These are phyloP conservation scores for Acleris cristana DNA, from an alignment of 2,888 invertebrate genomes.

Conservation along the genomic window DNA sequence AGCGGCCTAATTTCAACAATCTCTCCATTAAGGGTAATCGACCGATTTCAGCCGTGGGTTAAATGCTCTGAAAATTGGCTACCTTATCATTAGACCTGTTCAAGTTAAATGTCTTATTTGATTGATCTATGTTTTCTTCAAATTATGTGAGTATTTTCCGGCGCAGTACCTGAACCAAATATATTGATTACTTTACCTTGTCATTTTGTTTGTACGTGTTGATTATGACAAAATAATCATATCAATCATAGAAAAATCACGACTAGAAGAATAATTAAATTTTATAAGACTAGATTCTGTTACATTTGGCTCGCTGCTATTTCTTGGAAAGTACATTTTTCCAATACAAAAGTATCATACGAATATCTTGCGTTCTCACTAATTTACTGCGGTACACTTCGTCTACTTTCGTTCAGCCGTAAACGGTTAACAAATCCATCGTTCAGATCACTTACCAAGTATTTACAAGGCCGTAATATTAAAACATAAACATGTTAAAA, in stretches of 20 bases:
- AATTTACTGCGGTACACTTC: too few species aligned
- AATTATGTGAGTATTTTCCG: conserved; percentile 9
- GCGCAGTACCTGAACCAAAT: conserved; percentile 2
- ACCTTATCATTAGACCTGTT: conserved; percentile 17
- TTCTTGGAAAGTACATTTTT: too few species aligned
- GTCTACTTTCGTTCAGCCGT: too few species aligned
- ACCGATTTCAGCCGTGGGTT: conserved; percentile 30
- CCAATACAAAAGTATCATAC: too few species aligned
- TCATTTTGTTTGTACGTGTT: neutral
- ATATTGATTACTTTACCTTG: conserved; percentile 4
- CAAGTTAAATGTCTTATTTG: conserved; percentile 28
- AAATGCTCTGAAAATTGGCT: conserved; percentile 29
- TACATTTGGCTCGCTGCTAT: too few species aligned
- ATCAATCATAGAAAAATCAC: neutral
- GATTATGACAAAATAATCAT: neutral
- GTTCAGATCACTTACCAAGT: too few species aligned
- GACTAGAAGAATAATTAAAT: too few species aligned
- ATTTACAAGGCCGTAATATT: too few species aligned
- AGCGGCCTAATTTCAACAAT: conserved; percentile 36
- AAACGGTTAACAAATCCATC: too few species aligned
- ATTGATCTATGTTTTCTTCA: conserved; percentile 19
- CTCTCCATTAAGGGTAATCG: conserved; percentile 36
- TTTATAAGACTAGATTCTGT: too few species aligned
- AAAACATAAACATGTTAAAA: too few species aligned
- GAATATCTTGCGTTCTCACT: too few species aligned